Conservation (phyloP, 2,113 vertebrate genomes). For the Carlito syrichta region DNA sequence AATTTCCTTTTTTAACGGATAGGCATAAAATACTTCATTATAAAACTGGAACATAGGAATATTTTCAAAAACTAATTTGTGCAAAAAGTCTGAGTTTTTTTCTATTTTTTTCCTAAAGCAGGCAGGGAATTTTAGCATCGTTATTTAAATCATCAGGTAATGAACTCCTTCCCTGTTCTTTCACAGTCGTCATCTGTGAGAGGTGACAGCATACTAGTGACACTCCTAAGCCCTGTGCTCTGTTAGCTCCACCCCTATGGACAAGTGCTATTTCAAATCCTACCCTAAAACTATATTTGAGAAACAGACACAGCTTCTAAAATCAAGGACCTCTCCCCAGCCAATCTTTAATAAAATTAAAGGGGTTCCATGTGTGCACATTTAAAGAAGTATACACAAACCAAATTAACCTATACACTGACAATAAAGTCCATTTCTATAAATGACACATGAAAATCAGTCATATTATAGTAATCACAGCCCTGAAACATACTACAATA, state of each 20-base stretch:
- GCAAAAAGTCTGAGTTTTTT: not conserved
- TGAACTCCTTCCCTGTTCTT: not conserved
- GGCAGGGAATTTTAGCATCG: not conserved
- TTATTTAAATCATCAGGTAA: not conserved
- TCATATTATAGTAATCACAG: not conserved
- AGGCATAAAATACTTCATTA: not conserved
- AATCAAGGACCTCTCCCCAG: not conserved
- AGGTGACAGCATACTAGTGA: not conserved
- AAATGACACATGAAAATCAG: not conserved
- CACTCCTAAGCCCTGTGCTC: not conserved
- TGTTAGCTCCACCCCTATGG: fast-evolving
- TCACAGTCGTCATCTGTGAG: too few species aligned
- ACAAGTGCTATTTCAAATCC: not conserved
- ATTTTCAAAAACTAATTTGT: not conserved
- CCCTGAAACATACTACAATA: not conserved
- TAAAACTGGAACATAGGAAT: constrained; percentile 3
- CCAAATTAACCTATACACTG: not conserved
- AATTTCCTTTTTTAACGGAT: not conserved
- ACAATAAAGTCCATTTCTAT: not conserved
- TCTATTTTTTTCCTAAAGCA: not conserved
- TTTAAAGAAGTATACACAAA: not conserved
- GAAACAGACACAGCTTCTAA: not conserved
- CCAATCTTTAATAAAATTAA: not conserved
- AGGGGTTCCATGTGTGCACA: not conserved
- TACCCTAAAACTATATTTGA: not conserved